Percentiles rank a stretch among this genome's conserved stretches.
Evolutionary conservation across 2,113 vertebrate species (phyloP).

Genomic region (Hepsetus odoe): DNA sequence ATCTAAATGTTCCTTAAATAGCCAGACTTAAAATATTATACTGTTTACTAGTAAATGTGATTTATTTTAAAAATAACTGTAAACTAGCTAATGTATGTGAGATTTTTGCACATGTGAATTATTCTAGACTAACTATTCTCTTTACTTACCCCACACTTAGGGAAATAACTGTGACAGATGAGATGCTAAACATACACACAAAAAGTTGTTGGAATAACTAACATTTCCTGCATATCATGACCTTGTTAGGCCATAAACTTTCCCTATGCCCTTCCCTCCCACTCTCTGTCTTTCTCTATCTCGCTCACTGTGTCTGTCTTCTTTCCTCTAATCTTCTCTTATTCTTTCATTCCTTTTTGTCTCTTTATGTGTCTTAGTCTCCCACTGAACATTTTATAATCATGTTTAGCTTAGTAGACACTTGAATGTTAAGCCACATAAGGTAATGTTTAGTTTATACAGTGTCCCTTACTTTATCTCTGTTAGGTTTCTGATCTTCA

Average conservation of each 20-base stretch:
- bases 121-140: no score
- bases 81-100: no score
- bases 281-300: not conserved
- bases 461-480: not conserved
- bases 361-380: not conserved
- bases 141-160: no score
- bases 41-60: not conserved
- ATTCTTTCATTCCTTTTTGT: not conserved
- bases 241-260: not conserved
- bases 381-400: not conserved
- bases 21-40: not conserved
- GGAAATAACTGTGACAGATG: no score
- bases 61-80: not conserved
- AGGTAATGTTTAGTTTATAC: conserved; percentile 9
- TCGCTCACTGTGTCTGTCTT: not conserved
- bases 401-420: not conserved
- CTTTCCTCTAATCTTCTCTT: not conserved
- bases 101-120: not conserved
- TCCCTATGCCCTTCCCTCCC: no score
- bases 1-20: not conserved
- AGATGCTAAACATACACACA: not conserved
- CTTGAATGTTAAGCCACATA: not conserved
- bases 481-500: conserved; percentile 13
- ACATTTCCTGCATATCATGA: not conserved
- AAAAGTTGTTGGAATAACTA: not conserved